These are phyloP conservation scores for Pogonocherus hispidulus DNA, from an alignment of 2,888 invertebrate species.

Conservation along the genomic window DNA sequence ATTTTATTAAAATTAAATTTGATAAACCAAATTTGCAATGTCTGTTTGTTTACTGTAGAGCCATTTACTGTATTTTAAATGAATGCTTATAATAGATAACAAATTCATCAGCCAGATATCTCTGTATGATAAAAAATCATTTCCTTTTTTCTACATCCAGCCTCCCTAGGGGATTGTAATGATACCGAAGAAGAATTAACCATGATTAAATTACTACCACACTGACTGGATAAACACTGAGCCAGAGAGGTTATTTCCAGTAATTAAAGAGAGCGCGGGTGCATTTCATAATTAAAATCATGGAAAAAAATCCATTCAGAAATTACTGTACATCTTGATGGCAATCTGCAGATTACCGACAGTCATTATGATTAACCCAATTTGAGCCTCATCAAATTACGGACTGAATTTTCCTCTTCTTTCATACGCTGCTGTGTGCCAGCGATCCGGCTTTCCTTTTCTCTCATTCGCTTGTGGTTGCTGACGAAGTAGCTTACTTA, in stretches of 20 bases:
- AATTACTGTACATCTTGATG: constrained; percentile 58
- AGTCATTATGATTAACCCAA: constrained; percentile 61
- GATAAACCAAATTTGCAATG: too few relatives aligned
- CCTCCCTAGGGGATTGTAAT: background rate
- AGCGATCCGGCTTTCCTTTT: background rate
- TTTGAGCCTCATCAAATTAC: constrained; percentile 61
- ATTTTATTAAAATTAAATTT: too few relatives aligned
- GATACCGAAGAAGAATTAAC: constrained; percentile 14
- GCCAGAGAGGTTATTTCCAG: constrained; percentile 35
- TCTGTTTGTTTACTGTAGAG: too few relatives aligned
- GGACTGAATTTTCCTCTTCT: constrained; percentile 32
- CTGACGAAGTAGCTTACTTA: too few relatives aligned
- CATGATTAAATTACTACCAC: constrained; percentile 7
- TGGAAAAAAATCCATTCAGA: constrained; percentile 61
- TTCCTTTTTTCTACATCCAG: background rate
- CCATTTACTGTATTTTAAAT: too few relatives aligned
- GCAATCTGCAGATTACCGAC: constrained; percentile 62
- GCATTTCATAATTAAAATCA: constrained; percentile 61
- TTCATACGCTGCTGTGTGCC: constrained; percentile 14
- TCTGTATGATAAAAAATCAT: background rate
- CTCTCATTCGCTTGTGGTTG: background rate
- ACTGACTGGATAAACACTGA: constrained; percentile 9
- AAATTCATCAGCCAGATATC: background rate
- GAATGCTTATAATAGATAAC: too few relatives aligned
- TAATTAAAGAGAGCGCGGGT: constrained; percentile 42